phyloP scores from a whole-genome alignment of 2,797 vertebrate species.

The Melanotaenia nigrans region DNA sequence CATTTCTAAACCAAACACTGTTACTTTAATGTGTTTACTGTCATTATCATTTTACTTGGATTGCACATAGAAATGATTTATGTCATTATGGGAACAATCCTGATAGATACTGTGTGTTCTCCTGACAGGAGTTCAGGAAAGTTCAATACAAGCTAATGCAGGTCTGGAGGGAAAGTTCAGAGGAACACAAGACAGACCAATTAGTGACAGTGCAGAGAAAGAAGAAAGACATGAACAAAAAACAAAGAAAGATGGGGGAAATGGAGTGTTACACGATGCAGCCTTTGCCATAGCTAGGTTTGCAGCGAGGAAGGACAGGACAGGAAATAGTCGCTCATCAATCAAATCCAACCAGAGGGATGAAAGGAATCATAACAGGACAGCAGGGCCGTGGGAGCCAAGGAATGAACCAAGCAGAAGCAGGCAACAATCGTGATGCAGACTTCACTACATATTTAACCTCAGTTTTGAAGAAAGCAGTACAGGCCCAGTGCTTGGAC shows the following conservation, averaged over 20 bases:
- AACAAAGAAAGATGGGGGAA: constrained; percentile 46
- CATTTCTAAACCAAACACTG: neutral
- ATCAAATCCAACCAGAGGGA: constrained; percentile 66
- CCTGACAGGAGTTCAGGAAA: constrained; percentile 37
- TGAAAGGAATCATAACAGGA: constrained; percentile 48
- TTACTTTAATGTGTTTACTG: neutral
- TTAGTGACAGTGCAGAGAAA: constrained; percentile 32
- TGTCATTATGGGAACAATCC: constrained; percentile 37
- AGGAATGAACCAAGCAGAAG: constrained; percentile 54
- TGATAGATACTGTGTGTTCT: constrained; percentile 28
- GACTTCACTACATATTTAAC: constrained; percentile 62
- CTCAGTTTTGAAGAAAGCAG: constrained; percentile 37
- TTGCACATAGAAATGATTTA: constrained; percentile 11
- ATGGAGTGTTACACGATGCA: constrained; percentile 63
- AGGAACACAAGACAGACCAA: constrained; percentile 32
- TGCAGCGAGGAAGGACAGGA: constrained; percentile 61
- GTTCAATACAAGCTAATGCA: constrained; percentile 51
- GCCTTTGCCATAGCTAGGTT: constrained; percentile 59
- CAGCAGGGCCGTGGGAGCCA: constrained; percentile 40
- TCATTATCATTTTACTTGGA: neutral
- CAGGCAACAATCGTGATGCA: constrained; percentile 41
- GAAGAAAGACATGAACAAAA: constrained; percentile 31
- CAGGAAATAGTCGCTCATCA: constrained; percentile 80
- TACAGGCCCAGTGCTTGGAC: constrained; percentile 20
- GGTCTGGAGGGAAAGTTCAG: constrained; percentile 57